phyloP scores from a whole-genome alignment of 2,888 invertebrate species.

The Strigamia crassipes region DNA sequence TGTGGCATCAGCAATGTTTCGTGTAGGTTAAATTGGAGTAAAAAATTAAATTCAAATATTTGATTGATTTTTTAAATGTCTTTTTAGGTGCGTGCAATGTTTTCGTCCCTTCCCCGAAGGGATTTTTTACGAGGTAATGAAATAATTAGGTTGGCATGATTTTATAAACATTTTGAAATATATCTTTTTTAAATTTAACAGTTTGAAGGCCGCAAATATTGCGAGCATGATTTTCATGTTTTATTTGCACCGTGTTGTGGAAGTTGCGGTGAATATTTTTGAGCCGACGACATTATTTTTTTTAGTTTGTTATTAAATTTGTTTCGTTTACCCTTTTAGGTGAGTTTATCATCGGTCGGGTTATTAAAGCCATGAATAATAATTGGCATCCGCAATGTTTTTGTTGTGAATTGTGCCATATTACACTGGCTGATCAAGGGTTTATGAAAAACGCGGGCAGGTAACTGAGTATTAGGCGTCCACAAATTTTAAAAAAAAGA shows the following conservation, averaged over 20 bases:
- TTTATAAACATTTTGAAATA: slow-evolving; percentile 33
- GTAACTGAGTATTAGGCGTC: slow-evolving; percentile 52
- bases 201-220: slow-evolving; percentile 98
- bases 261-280: slow-evolving; percentile 70
- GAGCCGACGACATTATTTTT: background rate
- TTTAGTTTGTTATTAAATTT: slow-evolving; percentile 17
- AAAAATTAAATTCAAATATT: background rate
- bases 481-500: background rate
- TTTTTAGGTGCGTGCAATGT: slow-evolving; percentile 91
- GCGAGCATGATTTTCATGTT: slow-evolving; percentile 98
- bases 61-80: background rate
- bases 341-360: slow-evolving; percentile 97
- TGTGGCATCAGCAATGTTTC: slow-evolving; percentile 99
- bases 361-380: slow-evolving; percentile 98
- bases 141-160: slow-evolving; percentile 6
- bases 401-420: slow-evolving; percentile 89
- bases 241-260: slow-evolving; percentile 88
- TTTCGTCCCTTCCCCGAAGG: slow-evolving; percentile 97
- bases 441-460: slow-evolving; percentile 78
- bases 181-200: slow-evolving; percentile 53
- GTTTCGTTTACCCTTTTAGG: slow-evolving; percentile 61
- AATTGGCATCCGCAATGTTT: slow-evolving; percentile 99
- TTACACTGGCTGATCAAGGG: slow-evolving; percentile 92
- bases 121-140: slow-evolving; percentile 81
- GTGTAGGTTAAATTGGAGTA: slow-evolving; percentile 73